Base-by-base conservation (phyloP, 1,140 invertebrate species). In the Magallana ariakensis region DNA sequence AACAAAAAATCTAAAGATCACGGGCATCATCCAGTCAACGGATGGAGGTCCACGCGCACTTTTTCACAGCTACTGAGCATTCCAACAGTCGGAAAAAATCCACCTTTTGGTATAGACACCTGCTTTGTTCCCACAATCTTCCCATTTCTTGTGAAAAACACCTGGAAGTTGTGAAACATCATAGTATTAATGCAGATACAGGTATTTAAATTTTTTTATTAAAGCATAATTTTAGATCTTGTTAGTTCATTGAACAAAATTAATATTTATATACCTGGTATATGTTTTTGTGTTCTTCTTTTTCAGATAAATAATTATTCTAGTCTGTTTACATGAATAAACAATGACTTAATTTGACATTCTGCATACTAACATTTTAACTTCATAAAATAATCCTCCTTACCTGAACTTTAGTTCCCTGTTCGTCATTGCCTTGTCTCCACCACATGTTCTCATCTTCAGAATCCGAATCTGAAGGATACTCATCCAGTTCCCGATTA, bases 101-200 rank as follows among this genome's bases (percentile, higher is more conserved):
- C 96, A 81, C 95, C 95, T 91, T 94, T 95, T n/a, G 96, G 95
- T 87, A 96, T 95, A 60, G 91, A 89, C 11, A 95, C 94, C 89
- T 95, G 94, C 87, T 95, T 94, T 22, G 94, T 93, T 0, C 96
- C 96, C 87, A 96, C 94, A 46, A 94, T 94, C 90, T 95, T 95
- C 1, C 96, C 95, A 94, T 96, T 96, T 87, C 95, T 90, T 57
- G 95, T 96, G 89, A 96, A 96, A 91, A 96, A 96, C 66, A 96
- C 95, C 95, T 96, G 92, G 11, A 94, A 91, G 6, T 55, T 16
- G 5, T 46, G 33, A 46, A 2, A 46, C 33, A 46, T 46, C 33
- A 46, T 46, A 46, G 33, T 0, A 46, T 46, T 46, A 46, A 46
- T 46, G 33, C 33, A 46, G 33, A 33, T 33, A 1, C 1, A 4